Evolutionary conservation across 1,140 invertebrate genomes (phyloP).

Genomic region (Elysia chlorotica): DNA sequence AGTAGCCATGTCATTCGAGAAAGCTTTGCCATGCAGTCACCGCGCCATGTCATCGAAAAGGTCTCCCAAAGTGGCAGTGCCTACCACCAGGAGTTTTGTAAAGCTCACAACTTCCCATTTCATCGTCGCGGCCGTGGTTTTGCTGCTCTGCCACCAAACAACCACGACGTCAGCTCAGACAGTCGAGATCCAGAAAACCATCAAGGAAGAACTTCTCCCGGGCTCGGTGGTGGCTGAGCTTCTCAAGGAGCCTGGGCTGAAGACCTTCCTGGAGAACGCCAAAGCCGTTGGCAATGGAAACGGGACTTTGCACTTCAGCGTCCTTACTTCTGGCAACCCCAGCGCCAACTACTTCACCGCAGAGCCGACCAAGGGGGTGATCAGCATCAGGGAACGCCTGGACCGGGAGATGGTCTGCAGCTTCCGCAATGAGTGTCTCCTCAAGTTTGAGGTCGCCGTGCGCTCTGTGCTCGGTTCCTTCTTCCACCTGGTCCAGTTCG

Average conservation of each 20-base stretch:
- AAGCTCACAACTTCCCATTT: no score
- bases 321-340: constrained; percentile 27
- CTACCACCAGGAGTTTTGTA: no score
- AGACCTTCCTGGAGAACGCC: constrained; percentile 2
- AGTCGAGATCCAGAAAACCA: constrained; percentile 1
- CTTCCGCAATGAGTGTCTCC: constrained; percentile 24
- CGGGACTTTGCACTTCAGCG: constrained; percentile 21
- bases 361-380: constrained; percentile 84
- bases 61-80: no score
- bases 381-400: constrained; percentile 64
- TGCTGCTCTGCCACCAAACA: no score
- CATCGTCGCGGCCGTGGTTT: no score
- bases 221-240: constrained; percentile 32
- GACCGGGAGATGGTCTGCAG: constrained; percentile 42
- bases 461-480: constrained; percentile 4
- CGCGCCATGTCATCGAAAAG: no score
- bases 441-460: constrained; percentile 31
- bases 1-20: no score
- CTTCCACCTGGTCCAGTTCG: constrained; percentile 61
- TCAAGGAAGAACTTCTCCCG: constrained; percentile 28
- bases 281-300: neutral
- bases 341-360: constrained; percentile 72
- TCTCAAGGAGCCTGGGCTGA: constrained; percentile 25
- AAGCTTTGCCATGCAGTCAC: no score
- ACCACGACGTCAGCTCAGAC: no score